Evolutionary conservation across 2,888 invertebrate genomes (phyloP).

Genomic region (Venusia cambrica): DNA sequence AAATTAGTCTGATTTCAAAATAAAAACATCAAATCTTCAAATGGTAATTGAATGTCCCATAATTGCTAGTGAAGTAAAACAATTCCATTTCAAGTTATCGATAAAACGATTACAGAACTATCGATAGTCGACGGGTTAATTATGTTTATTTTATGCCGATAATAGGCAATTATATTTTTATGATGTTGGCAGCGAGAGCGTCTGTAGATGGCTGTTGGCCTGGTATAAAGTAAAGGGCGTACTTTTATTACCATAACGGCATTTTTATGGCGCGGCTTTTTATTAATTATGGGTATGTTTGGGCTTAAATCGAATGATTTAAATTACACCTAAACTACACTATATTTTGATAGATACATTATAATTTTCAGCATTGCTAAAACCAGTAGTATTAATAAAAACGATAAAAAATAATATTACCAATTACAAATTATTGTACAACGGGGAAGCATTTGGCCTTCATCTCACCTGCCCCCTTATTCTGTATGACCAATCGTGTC

Average conservation of each 20-base stretch:
- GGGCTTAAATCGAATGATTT: constrained; percentile 3
- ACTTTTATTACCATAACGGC: constrained; percentile 13
- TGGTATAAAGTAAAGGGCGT: constrained; percentile 9
- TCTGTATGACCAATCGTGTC: no score
- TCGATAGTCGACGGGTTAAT: constrained; percentile 22
- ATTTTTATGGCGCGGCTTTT: constrained; percentile 19
- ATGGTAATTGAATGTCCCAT: constrained; percentile 39
- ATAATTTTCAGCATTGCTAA: no score
- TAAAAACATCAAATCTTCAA: constrained; percentile 19
- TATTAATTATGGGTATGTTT: constrained; percentile 8
- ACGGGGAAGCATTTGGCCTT: no score
- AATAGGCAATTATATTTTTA: constrained; percentile 25
- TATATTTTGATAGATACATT: no score
- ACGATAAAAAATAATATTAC: no score
- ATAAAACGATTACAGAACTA: constrained; percentile 31
- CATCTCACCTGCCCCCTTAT: no score
- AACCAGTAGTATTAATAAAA: no score
- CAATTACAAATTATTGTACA: no score
- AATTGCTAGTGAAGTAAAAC: constrained; percentile 55
- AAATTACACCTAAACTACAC: no score
- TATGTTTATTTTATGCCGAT: constrained; percentile 25
- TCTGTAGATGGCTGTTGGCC: constrained; percentile 10
- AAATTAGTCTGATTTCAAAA: constrained; percentile 4
- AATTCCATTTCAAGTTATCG: constrained; percentile 39
- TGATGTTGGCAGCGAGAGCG: constrained; percentile 12